phyloP scores from a whole-genome alignment of 1,140 invertebrate species.

The Teleogryllus occipitalis region DNA sequence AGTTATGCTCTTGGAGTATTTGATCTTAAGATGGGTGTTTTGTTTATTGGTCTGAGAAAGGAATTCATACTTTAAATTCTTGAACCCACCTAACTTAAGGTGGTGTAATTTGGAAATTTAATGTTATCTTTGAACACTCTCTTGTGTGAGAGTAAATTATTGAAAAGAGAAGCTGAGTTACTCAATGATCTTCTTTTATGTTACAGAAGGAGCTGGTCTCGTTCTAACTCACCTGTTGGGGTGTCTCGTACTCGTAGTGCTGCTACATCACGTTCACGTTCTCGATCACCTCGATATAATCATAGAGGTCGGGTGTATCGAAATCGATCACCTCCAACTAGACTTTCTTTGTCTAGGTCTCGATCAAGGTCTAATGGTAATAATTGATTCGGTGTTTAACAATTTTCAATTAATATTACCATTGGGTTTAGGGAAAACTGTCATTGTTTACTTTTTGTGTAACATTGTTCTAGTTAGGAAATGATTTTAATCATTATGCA shows the following conservation, averaged over 20 bases:
- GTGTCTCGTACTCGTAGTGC: constrained; percentile 38
- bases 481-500: neutral
- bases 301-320: constrained; percentile 39
- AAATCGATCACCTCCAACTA: constrained; percentile 40
- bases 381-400: neutral
- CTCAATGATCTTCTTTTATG: neutral
- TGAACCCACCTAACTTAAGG: too few species aligned
- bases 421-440: neutral
- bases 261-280: constrained; percentile 35
- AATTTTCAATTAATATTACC: neutral
- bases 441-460: neutral
- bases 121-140: neutral
- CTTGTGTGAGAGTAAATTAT: neutral
- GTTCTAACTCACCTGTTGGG: constrained; percentile 34
- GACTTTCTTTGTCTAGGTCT: constrained; percentile 31
- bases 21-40: neutral
- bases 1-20: neutral
- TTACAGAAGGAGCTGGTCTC: constrained; percentile 24
- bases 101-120: neutral
- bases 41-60: neutral
- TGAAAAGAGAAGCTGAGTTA: neutral
- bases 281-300: constrained; percentile 35
- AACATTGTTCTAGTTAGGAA: neutral
- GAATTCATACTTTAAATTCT: neutral
- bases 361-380: constrained; percentile 31